Evolutionary conservation across 2,888 invertebrate species (phyloP).

Genomic region (Bellardia pandia): DNA sequence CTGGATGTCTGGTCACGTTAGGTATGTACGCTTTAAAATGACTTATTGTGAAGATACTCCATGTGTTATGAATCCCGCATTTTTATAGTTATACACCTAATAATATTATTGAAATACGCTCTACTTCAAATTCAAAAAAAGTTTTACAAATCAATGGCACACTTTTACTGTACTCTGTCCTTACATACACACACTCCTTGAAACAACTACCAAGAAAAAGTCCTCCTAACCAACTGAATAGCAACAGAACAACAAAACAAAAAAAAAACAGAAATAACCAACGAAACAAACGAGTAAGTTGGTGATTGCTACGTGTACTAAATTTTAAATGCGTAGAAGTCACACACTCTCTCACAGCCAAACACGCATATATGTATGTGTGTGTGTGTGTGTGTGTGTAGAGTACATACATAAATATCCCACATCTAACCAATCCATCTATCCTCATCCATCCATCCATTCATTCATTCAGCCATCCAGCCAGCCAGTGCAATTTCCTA

Average conservation of each 20-base stretch:
- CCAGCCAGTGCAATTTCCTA: conserved; percentile 48
- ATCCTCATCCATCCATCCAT: not conserved
- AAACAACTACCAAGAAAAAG: conserved; percentile 10
- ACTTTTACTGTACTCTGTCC: conserved; percentile 4
- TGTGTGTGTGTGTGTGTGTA: not conserved
- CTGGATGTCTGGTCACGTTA: no score
- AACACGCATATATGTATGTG: not conserved
- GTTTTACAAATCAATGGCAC: no score
- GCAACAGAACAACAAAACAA: not conserved
- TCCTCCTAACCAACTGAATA: conserved; percentile 28
- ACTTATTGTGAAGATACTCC: no score
- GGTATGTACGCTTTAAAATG: no score
- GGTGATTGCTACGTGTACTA: conserved; percentile 61
- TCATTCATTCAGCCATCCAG: conserved; percentile 14
- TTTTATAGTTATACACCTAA: no score
- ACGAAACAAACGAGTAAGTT: conserved; percentile 52
- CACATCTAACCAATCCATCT: conserved; percentile 45
- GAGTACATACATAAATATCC: not conserved
- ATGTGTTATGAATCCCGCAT: no score
- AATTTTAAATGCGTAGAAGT: conserved; percentile 57
- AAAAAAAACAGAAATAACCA: not conserved
- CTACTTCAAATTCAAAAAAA: no score
- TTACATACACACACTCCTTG: not conserved
- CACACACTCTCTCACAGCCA: not conserved
- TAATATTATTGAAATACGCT: no score